Conservation (phyloP, 2,888 invertebrate genomes). For the Beris chalybata region DNA sequence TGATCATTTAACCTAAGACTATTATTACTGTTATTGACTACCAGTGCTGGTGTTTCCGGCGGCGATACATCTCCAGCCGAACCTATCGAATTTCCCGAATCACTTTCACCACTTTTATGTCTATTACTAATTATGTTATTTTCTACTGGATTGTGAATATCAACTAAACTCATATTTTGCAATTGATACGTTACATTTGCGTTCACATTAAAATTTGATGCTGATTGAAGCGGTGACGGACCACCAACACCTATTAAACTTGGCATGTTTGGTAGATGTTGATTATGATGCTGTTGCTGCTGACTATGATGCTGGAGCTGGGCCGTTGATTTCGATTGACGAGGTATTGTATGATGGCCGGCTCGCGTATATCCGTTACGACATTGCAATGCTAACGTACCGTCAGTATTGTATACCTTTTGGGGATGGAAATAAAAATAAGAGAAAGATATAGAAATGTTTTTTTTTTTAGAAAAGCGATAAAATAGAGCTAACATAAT, state of each 20-base stretch:
- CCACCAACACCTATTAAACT: conserved; percentile 29
- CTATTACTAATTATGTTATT: conserved; percentile 39
- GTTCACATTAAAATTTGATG: conserved; percentile 44
- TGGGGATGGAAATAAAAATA: background rate
- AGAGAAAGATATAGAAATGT: conserved; percentile 4
- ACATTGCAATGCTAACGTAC: conserved; percentile 49
- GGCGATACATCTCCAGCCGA: conserved; percentile 55
- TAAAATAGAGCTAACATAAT: no score
- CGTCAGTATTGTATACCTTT: conserved; percentile 45
- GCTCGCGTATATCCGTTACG: conserved; percentile 53
- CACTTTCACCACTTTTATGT: conserved; percentile 46
- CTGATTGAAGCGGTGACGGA: conserved; percentile 17
- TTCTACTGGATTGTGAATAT: conserved; percentile 40
- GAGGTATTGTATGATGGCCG: conserved; percentile 48
- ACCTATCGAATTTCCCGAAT: conserved; percentile 55
- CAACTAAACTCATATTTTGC: conserved; percentile 48
- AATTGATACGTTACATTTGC: conserved; percentile 46
- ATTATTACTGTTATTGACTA: conserved; percentile 37
- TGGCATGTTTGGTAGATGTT: conserved; percentile 47
- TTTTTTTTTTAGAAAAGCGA: no score
- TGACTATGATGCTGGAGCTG: conserved; percentile 50
- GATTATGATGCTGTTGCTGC: conserved; percentile 45
- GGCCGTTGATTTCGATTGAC: conserved; percentile 49
- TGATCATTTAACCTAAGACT: conserved; percentile 42
- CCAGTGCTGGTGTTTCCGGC: conserved; percentile 52